Evolutionary conservation across 2,888 invertebrate species (phyloP).

Genomic region (Meganola albula): DNA sequence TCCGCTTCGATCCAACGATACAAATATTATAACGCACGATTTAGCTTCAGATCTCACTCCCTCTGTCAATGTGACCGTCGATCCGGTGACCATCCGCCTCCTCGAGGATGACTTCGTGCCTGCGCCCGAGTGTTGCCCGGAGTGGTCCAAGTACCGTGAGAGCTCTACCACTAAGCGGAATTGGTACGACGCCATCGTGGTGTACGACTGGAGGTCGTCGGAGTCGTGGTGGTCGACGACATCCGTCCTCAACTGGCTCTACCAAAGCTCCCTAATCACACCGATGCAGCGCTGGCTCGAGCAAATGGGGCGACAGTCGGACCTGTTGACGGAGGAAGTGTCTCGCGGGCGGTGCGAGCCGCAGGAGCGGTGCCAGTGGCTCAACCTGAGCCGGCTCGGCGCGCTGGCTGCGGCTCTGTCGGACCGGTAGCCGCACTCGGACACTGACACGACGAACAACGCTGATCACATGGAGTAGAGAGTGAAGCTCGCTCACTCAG

Average conservation of each 20-base stretch:
- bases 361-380: not conserved
- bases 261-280: conserved; percentile 52
- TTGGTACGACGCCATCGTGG: conserved; percentile 36
- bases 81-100: conserved; percentile 13
- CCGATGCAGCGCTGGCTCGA: conserved; percentile 64
- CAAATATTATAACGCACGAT: conserved; percentile 26
- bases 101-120: conserved; percentile 18
- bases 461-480: conserved; percentile 21
- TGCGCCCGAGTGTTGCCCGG: conserved; percentile 45
- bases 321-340: conserved; percentile 22
- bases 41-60: conserved; percentile 17
- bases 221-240: conserved; percentile 53
- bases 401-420: conserved; percentile 33
- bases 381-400: not conserved
- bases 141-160: conserved; percentile 43
- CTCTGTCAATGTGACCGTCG: conserved; percentile 6
- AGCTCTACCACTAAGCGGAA: conserved; percentile 20
- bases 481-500: conserved; percentile 15
- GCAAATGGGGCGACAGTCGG: conserved; percentile 43
- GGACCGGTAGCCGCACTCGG: conserved; percentile 42
- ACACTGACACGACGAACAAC: conserved; percentile 10
- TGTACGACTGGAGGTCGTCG: conserved; percentile 38
- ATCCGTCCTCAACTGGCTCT: conserved; percentile 51
- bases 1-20: conserved; percentile 23
- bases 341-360: not conserved